phyloP scores from a whole-genome alignment of 2,888 invertebrate species.

The Teleiodes luculella region DNA sequence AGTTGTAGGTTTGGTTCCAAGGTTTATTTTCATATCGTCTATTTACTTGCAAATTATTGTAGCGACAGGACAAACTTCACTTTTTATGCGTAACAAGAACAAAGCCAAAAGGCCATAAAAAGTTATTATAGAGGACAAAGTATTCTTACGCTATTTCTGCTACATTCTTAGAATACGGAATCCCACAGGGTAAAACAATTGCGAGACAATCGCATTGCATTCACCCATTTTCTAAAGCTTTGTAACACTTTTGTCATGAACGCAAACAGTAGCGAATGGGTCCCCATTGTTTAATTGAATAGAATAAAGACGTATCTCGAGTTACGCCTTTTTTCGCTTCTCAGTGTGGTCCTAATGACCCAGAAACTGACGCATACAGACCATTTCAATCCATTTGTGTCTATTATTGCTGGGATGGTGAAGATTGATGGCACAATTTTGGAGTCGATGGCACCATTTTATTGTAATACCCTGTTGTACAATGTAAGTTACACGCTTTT shows the following conservation, averaged over 20 bases:
- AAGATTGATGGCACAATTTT: conserved; percentile 26
- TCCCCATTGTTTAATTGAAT: conserved; percentile 28
- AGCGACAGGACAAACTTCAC: not conserved
- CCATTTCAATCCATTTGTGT: conserved; percentile 30
- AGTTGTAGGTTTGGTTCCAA: no score
- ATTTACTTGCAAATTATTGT: no score
- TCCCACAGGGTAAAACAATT: conserved; percentile 52
- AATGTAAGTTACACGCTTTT: conserved; percentile 11
- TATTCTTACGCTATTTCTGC: conserved; percentile 36
- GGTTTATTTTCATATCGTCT: no score
- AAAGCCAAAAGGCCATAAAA: conserved; percentile 43
- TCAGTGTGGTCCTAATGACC: conserved; percentile 35
- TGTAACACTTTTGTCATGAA: conserved; percentile 24
- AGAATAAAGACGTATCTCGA: conserved; percentile 31
- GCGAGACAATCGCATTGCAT: conserved; percentile 29
- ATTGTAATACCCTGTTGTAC: conserved; percentile 7
- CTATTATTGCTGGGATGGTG: conserved; percentile 23
- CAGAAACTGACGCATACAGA: conserved; percentile 39
- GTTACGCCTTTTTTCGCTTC: conserved; percentile 18
- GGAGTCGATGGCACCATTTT: conserved; percentile 8
- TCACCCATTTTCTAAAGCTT: conserved; percentile 32
- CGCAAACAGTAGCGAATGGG: conserved; percentile 53
- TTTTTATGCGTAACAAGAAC: not conserved
- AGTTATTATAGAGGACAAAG: conserved; percentile 42
- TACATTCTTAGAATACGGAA: conserved; percentile 42